phyloP scores from a whole-genome alignment of 2,888 invertebrate species.

The Slavum lentiscoides region DNA sequence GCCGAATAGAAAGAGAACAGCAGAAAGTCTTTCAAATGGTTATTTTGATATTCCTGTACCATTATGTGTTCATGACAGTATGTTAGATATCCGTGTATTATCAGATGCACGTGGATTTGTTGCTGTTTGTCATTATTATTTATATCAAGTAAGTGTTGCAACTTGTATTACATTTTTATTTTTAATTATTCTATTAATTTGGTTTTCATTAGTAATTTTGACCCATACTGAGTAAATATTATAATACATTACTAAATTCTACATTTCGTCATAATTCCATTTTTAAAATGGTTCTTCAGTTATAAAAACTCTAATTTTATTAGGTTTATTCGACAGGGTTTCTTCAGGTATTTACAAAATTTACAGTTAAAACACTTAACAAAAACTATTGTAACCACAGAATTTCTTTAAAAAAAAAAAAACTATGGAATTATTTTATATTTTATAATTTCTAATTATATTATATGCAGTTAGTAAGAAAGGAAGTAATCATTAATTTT shows the following conservation, averaged over 20 bases:
- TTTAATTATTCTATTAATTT: slow-evolving; percentile 8
- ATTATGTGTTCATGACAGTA: slow-evolving; percentile 78
- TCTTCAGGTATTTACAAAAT: too few species aligned
- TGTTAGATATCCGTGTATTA: slow-evolving; percentile 77
- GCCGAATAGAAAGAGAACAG: slow-evolving; percentile 68
- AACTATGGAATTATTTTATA: too few species aligned
- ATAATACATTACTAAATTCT: neutral
- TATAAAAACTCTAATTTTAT: too few species aligned
- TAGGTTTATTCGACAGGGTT: too few species aligned
- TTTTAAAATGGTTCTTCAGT: too few species aligned
- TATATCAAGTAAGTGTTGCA: slow-evolving; percentile 66
- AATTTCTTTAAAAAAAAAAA: too few species aligned
- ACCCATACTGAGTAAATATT: neutral
- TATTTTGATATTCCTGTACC: slow-evolving; percentile 84
- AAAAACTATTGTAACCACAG: too few species aligned
- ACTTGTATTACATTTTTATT: slow-evolving; percentile 36
- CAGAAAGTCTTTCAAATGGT: slow-evolving; percentile 65
- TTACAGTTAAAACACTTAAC: too few species aligned
- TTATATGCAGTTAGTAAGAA: neutral
- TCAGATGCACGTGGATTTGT: slow-evolving; percentile 75
- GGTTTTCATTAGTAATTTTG: slow-evolving; percentile 1
- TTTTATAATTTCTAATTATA: too few species aligned
- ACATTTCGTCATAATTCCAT: too few species aligned
- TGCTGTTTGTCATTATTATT: slow-evolving; percentile 69
- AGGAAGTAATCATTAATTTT: neutral